Percentiles rank a stretch among this genome's conserved stretches.
Evolutionary conservation across 2,888 invertebrate species (phyloP).

Genomic region (Agrochola circellaris): DNA sequence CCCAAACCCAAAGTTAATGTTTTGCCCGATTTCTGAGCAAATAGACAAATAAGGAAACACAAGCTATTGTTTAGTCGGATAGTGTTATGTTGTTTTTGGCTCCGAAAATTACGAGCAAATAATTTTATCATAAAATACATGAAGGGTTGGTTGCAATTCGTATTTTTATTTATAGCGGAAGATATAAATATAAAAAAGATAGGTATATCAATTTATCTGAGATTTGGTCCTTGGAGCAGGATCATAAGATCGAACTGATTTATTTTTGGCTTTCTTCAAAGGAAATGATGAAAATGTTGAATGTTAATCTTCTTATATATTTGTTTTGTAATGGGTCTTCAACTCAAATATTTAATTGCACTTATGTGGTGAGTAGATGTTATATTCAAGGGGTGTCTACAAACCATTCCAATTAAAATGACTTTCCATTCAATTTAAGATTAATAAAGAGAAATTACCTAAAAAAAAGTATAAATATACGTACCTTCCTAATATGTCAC

Average conservation of each 20-base stretch:
- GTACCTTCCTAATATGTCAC: neutral
- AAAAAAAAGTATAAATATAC: neutral
- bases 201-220: neutral
- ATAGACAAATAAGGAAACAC: conserved; percentile 30
- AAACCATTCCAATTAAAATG: too few relatives aligned
- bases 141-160: neutral
- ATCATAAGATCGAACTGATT: neutral
- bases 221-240: conserved; percentile 20
- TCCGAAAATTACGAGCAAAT: conserved; percentile 21
- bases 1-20: conserved; percentile 4
- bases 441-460: too few relatives aligned
- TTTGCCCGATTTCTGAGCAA: neutral
- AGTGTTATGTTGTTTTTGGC: conserved; percentile 20
- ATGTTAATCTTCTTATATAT: neutral
- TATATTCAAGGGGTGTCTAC: neutral
- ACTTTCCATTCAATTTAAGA: too few relatives aligned
- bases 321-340: neutral
- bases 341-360: neutral
- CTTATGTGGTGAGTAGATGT: neutral
- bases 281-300: neutral
- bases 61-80: conserved; percentile 30
- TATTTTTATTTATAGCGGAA: conserved; percentile 21
- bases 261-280: neutral
- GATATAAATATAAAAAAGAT: neutral
- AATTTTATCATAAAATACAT: conserved; percentile 13